Evolutionary conservation across 2,113 vertebrate genomes (phyloP), one percentile per base, ranked within the genome.

Genomic region (Corythornis madagascariensis): DNA sequence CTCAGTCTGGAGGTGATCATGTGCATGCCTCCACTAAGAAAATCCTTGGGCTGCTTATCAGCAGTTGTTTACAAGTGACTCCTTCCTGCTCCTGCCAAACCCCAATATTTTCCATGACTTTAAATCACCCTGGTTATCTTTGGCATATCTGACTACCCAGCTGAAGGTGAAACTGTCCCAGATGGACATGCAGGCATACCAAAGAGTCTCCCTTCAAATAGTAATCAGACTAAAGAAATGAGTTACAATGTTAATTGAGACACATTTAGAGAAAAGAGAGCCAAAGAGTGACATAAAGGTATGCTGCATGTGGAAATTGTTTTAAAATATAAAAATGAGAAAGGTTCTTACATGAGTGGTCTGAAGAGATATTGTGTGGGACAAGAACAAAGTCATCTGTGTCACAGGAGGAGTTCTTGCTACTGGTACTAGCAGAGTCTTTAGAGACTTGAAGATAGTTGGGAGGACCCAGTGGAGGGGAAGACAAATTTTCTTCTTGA

Each of bases 341-440:
- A 93, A 95, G 56, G 60, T 85, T 88, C 98, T 98, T 97, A 99
- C 98, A 98, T 50, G 98, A 98, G 93, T 98, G 98, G 89, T 99
- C 99, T 86, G 98, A 98, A 42, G 98, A 98, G 92, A 99, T 98
- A 94, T 97, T 98, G 97, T 99, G 98, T 28, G 99, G 99, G 87
- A 99, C 99, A 95, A 99, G 98, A 86, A 99, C 99, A 94, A 99
- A 99, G 96, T 99, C 99, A 59, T 99, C 99, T 12, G 98, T 99
- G 97, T 99, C 99, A 83, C 98, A 98, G 66, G 99, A 99, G 14
- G 99, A 99, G 97, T 99, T 99, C 97, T 99, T 99, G 98, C 99
- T 99, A 95, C 98, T 99, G 94, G 98, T 99, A 95, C 99, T 99
- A 72, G 98, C 98, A 48, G 99, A 99, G 88, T 99, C 99, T 96